Percentiles rank a stretch among this genome's conserved stretches.
phyloP scores from a whole-genome alignment of 2,797 vertebrate genomes.

The Mormyrops attenuatus region DNA sequence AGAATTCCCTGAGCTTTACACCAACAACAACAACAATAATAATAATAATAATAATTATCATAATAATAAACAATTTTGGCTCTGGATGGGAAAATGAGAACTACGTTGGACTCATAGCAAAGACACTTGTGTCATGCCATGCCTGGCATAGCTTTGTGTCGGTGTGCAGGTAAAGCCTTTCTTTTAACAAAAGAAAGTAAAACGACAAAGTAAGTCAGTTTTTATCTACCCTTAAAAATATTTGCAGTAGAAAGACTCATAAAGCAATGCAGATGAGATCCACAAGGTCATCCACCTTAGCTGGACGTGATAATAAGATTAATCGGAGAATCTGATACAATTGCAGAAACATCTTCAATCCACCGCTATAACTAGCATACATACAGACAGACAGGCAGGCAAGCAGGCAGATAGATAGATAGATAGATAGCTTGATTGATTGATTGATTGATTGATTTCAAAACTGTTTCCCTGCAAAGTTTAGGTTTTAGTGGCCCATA shows the following conservation, averaged over 20 bases:
- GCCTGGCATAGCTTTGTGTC: neutral
- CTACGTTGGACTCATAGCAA: neutral
- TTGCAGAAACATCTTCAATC: neutral
- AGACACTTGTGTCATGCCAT: neutral
- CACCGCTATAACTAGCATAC: neutral
- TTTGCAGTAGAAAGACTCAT: neutral
- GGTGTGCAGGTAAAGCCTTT: neutral
- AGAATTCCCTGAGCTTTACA: neutral
- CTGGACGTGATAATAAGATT: neutral
- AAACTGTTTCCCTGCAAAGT: neutral
- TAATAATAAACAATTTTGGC: neutral
- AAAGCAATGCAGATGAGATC: neutral
- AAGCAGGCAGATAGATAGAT: too few relatives aligned
- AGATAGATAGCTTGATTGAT: too few relatives aligned
- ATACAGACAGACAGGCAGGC: neutral
- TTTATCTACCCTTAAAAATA: neutral
- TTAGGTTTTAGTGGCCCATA: neutral
- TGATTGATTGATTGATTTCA: neutral
- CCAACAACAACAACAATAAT: neutral
- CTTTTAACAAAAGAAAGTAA: neutral
- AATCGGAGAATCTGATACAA: neutral
- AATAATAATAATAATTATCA: neutral
- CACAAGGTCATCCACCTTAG: neutral
- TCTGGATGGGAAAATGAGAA: neutral
- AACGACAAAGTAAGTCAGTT: neutral